phyloP scores from a whole-genome alignment of 2,797 vertebrate species.

The Oryzias sinensis region DNA sequence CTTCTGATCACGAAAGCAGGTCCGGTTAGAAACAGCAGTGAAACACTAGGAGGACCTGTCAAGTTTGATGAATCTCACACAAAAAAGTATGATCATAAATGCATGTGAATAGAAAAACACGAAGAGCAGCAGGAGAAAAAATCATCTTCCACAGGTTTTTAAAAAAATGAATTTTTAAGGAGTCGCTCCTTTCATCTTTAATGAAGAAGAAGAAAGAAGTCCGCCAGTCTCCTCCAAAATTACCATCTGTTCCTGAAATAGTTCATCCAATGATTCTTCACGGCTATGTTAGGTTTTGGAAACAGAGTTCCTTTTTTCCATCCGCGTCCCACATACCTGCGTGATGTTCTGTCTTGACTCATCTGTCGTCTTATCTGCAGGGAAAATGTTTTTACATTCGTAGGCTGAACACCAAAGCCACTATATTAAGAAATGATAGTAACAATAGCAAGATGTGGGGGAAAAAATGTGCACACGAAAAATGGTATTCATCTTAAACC shows the following conservation, averaged over 20 bases:
- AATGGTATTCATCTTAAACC: not conserved
- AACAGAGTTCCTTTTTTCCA: conserved; percentile 4
- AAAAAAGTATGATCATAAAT: conserved; percentile 14
- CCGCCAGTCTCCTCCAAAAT: conserved; percentile 21
- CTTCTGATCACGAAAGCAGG: not conserved
- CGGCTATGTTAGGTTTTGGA: conserved; percentile 12
- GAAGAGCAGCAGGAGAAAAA: conserved; percentile 8
- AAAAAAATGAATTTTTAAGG: conserved; percentile 30
- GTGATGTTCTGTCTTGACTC: conserved; percentile 9
- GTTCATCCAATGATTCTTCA: conserved; percentile 24
- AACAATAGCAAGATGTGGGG: not conserved
- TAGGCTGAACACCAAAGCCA: not conserved
- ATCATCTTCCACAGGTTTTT: conserved; percentile 21
- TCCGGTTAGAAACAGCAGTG: not conserved
- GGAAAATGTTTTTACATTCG: not conserved
- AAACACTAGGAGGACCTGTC: conserved; percentile 9
- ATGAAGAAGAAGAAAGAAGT: conserved; percentile 15
- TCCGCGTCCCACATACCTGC: conserved; percentile 16
- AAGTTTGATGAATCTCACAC: conserved; percentile 13
- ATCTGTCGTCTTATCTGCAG: not conserved
- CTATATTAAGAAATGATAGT: not conserved
- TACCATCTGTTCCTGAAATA: conserved; percentile 12
- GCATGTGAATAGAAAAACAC: conserved; percentile 17
- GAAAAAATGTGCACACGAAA: not conserved
- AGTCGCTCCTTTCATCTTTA: conserved; percentile 33